Evolutionary conservation across 2,113 vertebrate genomes (phyloP).

Genomic region (Mystacornis crossleyi): DNA sequence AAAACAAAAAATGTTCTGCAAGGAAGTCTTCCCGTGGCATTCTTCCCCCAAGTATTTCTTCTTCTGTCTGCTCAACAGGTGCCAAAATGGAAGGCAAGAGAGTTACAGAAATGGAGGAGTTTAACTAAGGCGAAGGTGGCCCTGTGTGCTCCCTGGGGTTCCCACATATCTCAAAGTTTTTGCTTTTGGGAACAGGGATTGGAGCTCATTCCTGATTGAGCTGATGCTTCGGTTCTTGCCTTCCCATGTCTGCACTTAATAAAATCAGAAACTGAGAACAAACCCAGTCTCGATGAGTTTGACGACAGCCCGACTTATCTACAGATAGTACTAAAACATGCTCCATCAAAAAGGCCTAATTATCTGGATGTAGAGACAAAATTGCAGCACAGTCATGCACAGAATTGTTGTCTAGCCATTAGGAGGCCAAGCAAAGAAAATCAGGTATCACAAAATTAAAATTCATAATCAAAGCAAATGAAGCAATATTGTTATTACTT

Average conservation of each 20-base stretch:
- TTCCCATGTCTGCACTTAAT: not conserved
- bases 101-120: not conserved
- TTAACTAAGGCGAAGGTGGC: not conserved
- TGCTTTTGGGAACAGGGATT: not conserved
- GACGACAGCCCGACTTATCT: not conserved
- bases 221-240: not conserved
- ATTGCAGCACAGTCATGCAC: not conserved
- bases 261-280: not conserved
- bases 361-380: not conserved
- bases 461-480: not conserved
- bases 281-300: not conserved
- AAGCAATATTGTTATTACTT: not conserved
- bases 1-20: not conserved
- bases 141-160: not conserved
- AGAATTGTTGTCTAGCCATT: not conserved
- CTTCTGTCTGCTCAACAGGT: not conserved
- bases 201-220: not conserved
- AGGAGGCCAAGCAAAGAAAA: not conserved
- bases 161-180: not conserved
- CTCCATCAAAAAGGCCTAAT: not conserved
- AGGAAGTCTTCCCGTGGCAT: not conserved
- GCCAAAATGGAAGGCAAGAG: not conserved
- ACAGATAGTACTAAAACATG: not conserved
- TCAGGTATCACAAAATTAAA: not conserved
- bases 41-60: not conserved